Conservation (phyloP, 2,113 vertebrate species). For the Psilopsiagon aymara region DNA sequence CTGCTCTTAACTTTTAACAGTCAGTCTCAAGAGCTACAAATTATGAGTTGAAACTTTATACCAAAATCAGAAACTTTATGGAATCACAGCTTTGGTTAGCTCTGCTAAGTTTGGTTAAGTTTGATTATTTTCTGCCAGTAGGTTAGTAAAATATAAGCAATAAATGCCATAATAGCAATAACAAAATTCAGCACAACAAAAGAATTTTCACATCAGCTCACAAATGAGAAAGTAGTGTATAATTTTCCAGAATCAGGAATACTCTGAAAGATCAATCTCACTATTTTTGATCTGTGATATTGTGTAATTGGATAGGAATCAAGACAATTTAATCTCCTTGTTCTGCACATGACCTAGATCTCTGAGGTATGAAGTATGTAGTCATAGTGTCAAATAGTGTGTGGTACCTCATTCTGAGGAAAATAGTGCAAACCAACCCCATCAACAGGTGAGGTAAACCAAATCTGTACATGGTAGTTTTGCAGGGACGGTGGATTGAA, state of each 20-base stretch:
- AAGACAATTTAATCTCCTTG: not conserved
- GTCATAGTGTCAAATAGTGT: not conserved
- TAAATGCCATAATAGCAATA: not conserved
- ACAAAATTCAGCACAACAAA: not conserved
- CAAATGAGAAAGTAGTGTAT: not conserved
- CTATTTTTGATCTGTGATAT: not conserved
- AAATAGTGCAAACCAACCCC: not conserved
- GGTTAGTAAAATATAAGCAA: not conserved
- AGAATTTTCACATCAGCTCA: not conserved
- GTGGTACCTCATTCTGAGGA: not conserved
- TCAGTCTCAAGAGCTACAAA: not conserved
- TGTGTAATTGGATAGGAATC: not conserved
- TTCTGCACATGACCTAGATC: not conserved
- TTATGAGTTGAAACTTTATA: not conserved
- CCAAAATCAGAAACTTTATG: not conserved
- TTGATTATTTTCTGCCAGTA: not conserved
- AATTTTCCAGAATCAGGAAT: not conserved
- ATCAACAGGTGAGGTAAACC: not conserved
- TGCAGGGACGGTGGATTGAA: slow-evolving; percentile 84
- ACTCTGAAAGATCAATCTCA: not conserved
- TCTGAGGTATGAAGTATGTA: not conserved
- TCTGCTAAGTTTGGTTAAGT: not conserved
- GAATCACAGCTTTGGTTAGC: not conserved
- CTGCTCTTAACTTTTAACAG: not conserved
- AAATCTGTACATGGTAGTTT: slow-evolving; percentile 65